Evolutionary conservation across 1,140 invertebrate species (phyloP).

Genomic region (Triops cancriformis): DNA sequence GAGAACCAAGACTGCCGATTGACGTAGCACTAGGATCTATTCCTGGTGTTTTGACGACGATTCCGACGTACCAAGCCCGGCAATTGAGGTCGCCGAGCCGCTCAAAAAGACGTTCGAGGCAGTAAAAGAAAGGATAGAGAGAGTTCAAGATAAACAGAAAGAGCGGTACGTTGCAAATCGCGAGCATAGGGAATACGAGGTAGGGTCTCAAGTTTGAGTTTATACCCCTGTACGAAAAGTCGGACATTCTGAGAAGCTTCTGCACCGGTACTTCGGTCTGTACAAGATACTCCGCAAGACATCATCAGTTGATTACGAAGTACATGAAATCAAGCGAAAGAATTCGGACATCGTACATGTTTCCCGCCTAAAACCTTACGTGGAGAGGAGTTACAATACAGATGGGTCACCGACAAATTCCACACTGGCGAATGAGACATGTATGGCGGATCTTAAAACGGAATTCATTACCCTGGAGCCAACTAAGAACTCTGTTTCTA

Average conservation of each 20-base stretch:
- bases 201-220: background rate
- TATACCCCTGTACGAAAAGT: background rate
- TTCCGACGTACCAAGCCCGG: background rate
- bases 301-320: too few relatives aligned
- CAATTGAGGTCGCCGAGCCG: background rate
- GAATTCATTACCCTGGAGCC: too few relatives aligned
- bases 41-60: background rate
- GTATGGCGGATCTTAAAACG: too few relatives aligned
- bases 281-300: background rate
- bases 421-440: too few relatives aligned
- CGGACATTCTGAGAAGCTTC: constrained; percentile 24
- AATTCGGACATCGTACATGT: too few relatives aligned
- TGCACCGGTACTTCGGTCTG: constrained; percentile 22
- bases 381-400: too few relatives aligned
- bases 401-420: too few relatives aligned
- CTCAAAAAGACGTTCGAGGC: too few relatives aligned
- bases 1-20: background rate
- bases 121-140: background rate
- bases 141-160: constrained; percentile 1
- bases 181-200: background rate
- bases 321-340: too few relatives aligned
- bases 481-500: too few relatives aligned
- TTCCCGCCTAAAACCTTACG: too few relatives aligned
- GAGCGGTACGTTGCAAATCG: background rate
- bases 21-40: background rate